Conservation (phyloP, 2,797 vertebrate genomes). For the Naso thynnoides region DNA sequence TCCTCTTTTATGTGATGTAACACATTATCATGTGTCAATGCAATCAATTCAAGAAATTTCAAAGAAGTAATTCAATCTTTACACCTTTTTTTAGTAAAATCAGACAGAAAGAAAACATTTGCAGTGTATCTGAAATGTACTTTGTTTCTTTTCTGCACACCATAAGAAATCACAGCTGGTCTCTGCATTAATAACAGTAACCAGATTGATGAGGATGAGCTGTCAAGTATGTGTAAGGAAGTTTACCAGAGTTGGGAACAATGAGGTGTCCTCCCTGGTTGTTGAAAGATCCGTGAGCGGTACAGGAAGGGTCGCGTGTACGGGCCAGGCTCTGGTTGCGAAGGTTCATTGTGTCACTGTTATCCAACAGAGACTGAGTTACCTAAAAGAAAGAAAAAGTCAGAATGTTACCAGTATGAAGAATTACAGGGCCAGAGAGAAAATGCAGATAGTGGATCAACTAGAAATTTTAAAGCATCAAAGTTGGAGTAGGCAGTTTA, state of each 20-base stretch:
- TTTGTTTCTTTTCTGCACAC: neutral
- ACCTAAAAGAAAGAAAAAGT: conserved; percentile 67
- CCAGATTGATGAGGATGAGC: neutral
- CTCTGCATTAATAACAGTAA: neutral
- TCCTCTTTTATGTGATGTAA: no score
- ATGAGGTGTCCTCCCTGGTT: conserved; percentile 94
- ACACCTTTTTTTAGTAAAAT: no score
- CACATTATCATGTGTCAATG: no score
- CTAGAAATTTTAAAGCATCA: neutral
- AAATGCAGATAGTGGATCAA: no score
- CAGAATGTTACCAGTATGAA: neutral
- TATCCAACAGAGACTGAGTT: conserved; percentile 91
- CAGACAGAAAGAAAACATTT: no score
- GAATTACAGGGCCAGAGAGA: neutral
- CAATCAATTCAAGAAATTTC: no score
- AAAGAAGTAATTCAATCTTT: no score
- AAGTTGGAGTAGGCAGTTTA: no score
- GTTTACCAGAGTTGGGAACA: conserved; percentile 92
- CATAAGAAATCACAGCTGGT: neutral
- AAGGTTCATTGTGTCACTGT: conserved; percentile 89
- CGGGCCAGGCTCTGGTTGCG: conserved; percentile 92
- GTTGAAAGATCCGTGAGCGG: conserved; percentile 93
- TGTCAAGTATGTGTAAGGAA: neutral
- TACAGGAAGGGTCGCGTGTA: conserved; percentile 92
- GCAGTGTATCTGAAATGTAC: no score